Evolutionary conservation across 2,888 invertebrate species (phyloP), one percentile per base, ranked within the genome.

Genomic region (Watsonalla cultraria): DNA sequence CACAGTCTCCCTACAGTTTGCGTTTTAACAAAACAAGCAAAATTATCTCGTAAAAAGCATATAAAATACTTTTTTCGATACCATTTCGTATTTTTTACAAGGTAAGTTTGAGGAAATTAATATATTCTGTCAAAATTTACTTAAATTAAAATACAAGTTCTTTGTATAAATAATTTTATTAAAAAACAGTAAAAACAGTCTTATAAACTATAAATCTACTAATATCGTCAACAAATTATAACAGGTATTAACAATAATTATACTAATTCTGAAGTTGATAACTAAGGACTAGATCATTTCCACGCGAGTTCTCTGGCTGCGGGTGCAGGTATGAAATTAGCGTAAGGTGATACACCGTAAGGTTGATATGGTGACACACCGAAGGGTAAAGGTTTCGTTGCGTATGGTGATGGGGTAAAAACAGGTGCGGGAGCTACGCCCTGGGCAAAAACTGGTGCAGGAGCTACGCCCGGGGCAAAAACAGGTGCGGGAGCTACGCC

Each of bases 341-440:
- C 84, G 58, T 86, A 91, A 8, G 87, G 78, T 66, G 85, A 90
- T 52, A 91, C 76, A 68, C 89, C 87, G 45, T 49, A 63, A 52
- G 14, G 75, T 60, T 14, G 67, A 58, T 53, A 68, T 52, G 49
- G 37, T 49, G 14, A 11, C 9, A 37, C 14, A 35, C 65, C 66
- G 48, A 68, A 69, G n/a, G 81, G 82, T 11, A 70, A 46, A 34
- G 73, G 65, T 66, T 70, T 78, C 45, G 76, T 70, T n/a, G 77
- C 68, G 42, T 42, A 42, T 0, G 42, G 80, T 4, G 80, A 71
- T 2, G 76, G 83, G 62, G 42, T 2, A 34, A 80, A 74, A 0
- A 68, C 58, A n/a, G 78, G 78, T 35, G 66, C 62, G 5, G 70
- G 62, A 84, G 71, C 68, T 11, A 42, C 42, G 42, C 42, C 42